Evolutionary conservation across 2,113 vertebrate species (phyloP), one percentile per base, ranked within the genome.

Genomic region (Amphiprion percula): DNA sequence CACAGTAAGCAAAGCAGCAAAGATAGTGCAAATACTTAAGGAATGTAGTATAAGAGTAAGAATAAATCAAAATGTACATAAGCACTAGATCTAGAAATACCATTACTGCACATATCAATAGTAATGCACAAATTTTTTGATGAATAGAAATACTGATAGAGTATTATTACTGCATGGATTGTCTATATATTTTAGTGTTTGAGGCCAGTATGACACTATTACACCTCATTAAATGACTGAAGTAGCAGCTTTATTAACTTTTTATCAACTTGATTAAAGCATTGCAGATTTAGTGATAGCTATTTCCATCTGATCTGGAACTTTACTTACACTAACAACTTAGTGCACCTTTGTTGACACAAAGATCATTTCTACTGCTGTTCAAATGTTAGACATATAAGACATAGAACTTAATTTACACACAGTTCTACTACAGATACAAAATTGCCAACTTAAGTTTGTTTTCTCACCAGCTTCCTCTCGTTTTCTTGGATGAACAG

Each of bases 391-490:
- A 11, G 24, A 64, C 2, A 0, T 16, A n/a, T 2, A 37, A 37
- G 33, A 37, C 33, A 37, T 1, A 37, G 33, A 37, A 10, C 33
- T 14, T 52, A 3, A 15, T 28, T 61, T 5, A 46, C 46, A 39
- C 19, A 70, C n/a, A 19, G 19, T 26, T 11, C 4, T 7, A 30
- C 2, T 26, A 61, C 28, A 37, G 23, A 78, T 37, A 30, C 12
- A 10, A 41, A 41, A 1, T 41, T 44, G 11, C 41, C 11, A 14
- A 15, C 14, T 44, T 50, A 2, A 15, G 1, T 17, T 72, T 3
- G 72, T n/a, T 33, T 68, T 33, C 92, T 94, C 39, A 95, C 94
- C 84, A 73, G 0, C 53, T 10, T 67, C 16, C 0, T 26, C 0
- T 84, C 50, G 0, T 56, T 3, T 0, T 21, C 65, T 3, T 4